Percentiles rank a stretch among this genome's conserved stretches.
These are phyloP conservation scores for Chunga burmeisteri DNA, from an alignment of 2,113 vertebrate genomes.

Conservation along the genomic window DNA sequence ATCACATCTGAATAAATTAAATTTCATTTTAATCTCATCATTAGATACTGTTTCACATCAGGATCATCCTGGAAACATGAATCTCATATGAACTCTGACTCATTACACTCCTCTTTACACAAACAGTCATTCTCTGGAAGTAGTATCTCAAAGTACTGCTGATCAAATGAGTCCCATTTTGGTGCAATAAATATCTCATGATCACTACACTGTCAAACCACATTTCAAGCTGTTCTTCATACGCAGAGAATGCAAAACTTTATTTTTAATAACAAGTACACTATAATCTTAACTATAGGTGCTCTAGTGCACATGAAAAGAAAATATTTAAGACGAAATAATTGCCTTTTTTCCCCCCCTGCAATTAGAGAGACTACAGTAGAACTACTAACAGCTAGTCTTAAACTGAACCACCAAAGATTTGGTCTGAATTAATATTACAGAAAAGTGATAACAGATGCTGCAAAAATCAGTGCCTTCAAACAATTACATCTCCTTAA, in stretches of 20 bases:
- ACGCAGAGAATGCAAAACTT: not conserved
- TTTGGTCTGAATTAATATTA: not conserved
- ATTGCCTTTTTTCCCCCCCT: not conserved
- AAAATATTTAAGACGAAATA: not conserved
- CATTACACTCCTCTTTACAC: not conserved
- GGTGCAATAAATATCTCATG: not conserved
- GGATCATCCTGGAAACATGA: not conserved
- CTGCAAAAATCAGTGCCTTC: not conserved
- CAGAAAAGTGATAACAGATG: not conserved
- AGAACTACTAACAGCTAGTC: not conserved
- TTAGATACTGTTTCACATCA: not conserved
- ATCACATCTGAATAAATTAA: not conserved
- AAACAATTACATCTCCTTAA: not conserved
- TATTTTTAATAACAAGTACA: not conserved
- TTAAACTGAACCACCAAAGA: not conserved
- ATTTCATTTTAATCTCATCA: not conserved
- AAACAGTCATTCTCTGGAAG: not conserved
- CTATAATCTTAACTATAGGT: not conserved
- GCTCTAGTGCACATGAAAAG: not conserved
- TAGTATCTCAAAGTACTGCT: not conserved
- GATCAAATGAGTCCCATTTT: not conserved
- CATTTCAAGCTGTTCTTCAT: not conserved
- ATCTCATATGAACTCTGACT: not conserved
- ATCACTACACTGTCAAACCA: not conserved
- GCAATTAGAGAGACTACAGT: not conserved